phyloP scores from a whole-genome alignment of 2,113 vertebrate genomes.

The Malurus alboscapulatus region DNA sequence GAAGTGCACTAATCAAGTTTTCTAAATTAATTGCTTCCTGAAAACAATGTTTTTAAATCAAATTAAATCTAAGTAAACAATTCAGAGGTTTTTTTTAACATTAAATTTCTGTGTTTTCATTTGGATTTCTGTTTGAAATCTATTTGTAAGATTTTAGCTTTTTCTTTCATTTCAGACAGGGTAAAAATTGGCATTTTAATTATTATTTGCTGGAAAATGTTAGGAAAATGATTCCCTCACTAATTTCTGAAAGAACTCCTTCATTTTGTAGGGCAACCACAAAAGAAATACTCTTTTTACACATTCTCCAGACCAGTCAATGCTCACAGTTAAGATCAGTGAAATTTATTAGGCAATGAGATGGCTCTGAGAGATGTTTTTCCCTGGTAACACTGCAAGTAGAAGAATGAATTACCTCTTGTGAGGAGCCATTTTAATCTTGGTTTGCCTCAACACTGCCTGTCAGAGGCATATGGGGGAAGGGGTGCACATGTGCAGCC shows the following conservation, averaged over 20 bases:
- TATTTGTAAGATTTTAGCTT: not conserved
- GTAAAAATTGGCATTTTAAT: not conserved
- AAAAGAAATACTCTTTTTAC: not conserved
- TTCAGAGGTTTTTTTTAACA: not conserved
- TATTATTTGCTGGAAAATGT: not conserved
- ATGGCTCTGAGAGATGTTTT: not conserved
- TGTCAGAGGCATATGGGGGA: no score
- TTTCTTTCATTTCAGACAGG: not conserved
- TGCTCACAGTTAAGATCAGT: not conserved
- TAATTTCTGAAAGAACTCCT: not conserved
- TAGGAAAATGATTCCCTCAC: not conserved
- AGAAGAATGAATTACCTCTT: not conserved
- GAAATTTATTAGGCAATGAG: not conserved
- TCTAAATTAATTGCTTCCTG: not conserved
- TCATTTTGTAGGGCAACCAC: not conserved
- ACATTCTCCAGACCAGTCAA: not conserved
- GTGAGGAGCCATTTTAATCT: no score
- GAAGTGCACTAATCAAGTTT: not conserved
- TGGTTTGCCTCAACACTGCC: no score
- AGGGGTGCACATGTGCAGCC: no score
- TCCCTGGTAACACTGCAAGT: not conserved
- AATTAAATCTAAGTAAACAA: not conserved
- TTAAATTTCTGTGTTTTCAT: not conserved
- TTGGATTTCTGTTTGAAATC: not conserved
- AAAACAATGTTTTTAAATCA: not conserved